phyloP scores from a whole-genome alignment of 2,888 invertebrate genomes.

The Lithodes maja region DNA sequence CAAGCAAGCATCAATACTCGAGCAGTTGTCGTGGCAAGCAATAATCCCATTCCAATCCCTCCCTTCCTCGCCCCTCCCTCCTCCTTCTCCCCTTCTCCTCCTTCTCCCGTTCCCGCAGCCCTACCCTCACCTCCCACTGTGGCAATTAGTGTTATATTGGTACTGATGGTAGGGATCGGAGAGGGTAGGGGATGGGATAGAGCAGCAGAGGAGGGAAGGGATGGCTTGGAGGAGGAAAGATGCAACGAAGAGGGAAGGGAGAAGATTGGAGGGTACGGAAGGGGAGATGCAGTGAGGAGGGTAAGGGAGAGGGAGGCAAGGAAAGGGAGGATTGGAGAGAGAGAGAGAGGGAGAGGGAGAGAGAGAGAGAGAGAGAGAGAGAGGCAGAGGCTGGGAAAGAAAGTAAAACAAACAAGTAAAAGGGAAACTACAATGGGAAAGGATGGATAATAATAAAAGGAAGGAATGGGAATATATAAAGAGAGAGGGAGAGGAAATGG shows the following conservation, averaged over 20 bases:
- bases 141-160: slow-evolving; percentile 1
- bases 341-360: background rate
- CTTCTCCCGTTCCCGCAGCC: background rate
- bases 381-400: background rate
- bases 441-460: background rate
- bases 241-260: background rate
- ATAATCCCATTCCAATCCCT: background rate
- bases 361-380: background rate
- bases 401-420: background rate
- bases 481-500: background rate
- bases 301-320: background rate
- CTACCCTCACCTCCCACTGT: background rate
- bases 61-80: background rate
- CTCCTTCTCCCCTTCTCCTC: background rate
- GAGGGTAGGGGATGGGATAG: background rate
- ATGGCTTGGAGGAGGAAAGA: background rate
- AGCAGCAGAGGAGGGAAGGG: background rate
- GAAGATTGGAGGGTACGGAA: background rate
- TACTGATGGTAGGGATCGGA: background rate
- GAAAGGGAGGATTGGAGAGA: background rate
- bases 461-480: background rate
- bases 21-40: no score
- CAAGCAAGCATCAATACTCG: no score
- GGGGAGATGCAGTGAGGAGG: background rate
- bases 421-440: background rate